phyloP scores from a whole-genome alignment of 2,797 vertebrate species.

The Gymnoscopelus braueri region DNA sequence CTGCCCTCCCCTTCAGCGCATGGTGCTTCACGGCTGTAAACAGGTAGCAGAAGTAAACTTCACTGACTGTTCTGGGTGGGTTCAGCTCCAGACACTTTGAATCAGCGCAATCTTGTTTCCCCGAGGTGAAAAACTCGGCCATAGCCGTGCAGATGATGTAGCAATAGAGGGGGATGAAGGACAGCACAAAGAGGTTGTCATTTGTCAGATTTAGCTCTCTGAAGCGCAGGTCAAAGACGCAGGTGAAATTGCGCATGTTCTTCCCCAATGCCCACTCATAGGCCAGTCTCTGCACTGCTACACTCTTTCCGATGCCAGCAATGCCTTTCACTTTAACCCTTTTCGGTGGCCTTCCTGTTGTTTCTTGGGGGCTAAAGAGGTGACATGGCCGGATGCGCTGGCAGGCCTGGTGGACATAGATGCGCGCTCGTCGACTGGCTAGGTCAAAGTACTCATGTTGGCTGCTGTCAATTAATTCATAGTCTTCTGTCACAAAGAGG shows the following conservation, averaged over 20 bases:
- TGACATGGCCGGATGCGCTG: conserved; percentile 60
- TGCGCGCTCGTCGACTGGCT: conserved; percentile 69
- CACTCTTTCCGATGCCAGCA: conserved; percentile 78
- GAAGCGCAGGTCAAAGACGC: conserved; percentile 73
- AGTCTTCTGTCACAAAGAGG: conserved; percentile 74
- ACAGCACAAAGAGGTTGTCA: conserved; percentile 71
- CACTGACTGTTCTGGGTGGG: conserved; percentile 74
- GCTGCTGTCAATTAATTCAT: conserved; percentile 38
- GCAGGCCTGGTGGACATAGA: conserved; percentile 75
- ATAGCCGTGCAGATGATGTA: conserved; percentile 79
- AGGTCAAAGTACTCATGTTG: conserved; percentile 77
- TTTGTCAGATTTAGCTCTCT: conserved; percentile 75
- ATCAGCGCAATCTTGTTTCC: conserved; percentile 13
- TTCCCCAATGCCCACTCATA: conserved; percentile 79
- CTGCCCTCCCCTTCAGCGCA: conserved; percentile 48
- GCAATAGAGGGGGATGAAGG: conserved; percentile 80
- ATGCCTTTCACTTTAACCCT: conserved; percentile 78
- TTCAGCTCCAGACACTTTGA: conserved; percentile 60
- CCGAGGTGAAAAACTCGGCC: conserved; percentile 66
- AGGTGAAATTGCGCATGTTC: conserved; percentile 68
- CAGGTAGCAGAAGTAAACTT: conserved; percentile 76
- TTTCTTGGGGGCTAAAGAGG: conserved; percentile 48
- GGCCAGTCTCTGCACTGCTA: conserved; percentile 70
- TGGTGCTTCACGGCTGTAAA: conserved; percentile 74
- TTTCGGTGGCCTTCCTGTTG: conserved; percentile 43